Conservation (phyloP, 2,113 vertebrate species). For the Origma solitaria region DNA sequence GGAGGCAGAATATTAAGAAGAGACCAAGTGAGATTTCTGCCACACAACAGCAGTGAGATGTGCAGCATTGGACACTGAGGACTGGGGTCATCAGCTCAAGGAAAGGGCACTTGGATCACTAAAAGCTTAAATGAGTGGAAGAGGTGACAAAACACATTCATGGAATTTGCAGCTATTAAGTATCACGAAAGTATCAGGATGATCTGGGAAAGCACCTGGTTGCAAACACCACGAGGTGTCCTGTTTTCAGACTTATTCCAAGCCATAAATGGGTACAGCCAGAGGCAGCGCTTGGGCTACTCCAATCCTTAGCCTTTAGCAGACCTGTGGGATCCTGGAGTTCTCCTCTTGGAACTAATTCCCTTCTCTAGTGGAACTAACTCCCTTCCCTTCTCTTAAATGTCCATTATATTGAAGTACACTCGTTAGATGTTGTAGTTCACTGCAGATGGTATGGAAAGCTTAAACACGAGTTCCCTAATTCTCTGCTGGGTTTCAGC, state of each 20-base stretch:
- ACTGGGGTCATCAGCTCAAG: not conserved
- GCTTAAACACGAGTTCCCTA: not conserved
- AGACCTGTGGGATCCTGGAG: not conserved
- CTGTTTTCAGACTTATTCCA: slow-evolving; percentile 8
- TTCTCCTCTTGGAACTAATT: not conserved
- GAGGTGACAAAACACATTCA: not conserved
- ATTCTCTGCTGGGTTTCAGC: not conserved
- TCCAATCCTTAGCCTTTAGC: not conserved
- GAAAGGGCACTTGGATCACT: not conserved
- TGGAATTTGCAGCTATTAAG: not conserved
- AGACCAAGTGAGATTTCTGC: not conserved
- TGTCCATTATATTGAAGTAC: not conserved
- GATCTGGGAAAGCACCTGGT: slow-evolving; percentile 22
- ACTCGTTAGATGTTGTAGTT: not conserved
- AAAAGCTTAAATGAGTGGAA: not conserved
- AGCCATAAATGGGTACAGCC: not conserved
- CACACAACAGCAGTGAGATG: accelerated
- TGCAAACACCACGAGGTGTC: not conserved
- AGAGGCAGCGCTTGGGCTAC: not conserved
- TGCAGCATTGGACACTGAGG: not conserved
- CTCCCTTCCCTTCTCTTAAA: not conserved
- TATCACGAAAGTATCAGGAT: not conserved
- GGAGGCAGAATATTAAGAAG: not conserved
- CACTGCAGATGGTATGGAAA: not conserved
- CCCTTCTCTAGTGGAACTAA: not conserved